phyloP scores from a whole-genome alignment of 2,797 vertebrate species.

The Hippoglossus hippoglossus region DNA sequence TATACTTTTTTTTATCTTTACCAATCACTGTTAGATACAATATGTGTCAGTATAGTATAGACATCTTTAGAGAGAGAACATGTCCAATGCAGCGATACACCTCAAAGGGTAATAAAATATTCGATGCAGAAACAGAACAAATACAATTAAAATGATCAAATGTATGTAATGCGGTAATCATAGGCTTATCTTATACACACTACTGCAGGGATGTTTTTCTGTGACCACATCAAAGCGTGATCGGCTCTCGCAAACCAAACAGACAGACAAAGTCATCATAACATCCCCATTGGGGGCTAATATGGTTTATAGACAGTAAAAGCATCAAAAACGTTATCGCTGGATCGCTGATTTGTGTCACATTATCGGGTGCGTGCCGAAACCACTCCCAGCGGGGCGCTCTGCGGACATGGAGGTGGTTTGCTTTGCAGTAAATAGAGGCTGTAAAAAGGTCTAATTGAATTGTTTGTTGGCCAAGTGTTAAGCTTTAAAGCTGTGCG shows the following conservation, averaged over 20 bases:
- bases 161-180: background rate
- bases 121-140: background rate
- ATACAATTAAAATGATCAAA: background rate
- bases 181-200: background rate
- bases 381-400: conserved; percentile 39
- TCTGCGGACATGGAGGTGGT: conserved; percentile 35
- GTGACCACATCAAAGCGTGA: background rate
- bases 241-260: background rate
- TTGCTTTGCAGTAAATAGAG: conserved; percentile 47
- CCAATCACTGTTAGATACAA: no score
- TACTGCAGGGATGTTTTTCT: background rate
- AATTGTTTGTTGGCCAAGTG: conserved; percentile 44
- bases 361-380: conserved; percentile 28
- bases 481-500: conserved; percentile 31
- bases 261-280: background rate
- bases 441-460: conserved; percentile 45
- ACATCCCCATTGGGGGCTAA: background rate
- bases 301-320: conserved; percentile 19
- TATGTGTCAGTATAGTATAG: background rate
- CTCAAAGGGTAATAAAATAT: background rate
- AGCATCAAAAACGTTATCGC: conserved; percentile 4
- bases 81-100: background rate
- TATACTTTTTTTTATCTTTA: no score
- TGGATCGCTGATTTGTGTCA: conserved; percentile 49
- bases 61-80: background rate